A percentile compares a stretch with the other conserved stretches of the same genome.
phyloP scores from a whole-genome alignment of 2,113 vertebrate species.

The Rostratula benghalensis region DNA sequence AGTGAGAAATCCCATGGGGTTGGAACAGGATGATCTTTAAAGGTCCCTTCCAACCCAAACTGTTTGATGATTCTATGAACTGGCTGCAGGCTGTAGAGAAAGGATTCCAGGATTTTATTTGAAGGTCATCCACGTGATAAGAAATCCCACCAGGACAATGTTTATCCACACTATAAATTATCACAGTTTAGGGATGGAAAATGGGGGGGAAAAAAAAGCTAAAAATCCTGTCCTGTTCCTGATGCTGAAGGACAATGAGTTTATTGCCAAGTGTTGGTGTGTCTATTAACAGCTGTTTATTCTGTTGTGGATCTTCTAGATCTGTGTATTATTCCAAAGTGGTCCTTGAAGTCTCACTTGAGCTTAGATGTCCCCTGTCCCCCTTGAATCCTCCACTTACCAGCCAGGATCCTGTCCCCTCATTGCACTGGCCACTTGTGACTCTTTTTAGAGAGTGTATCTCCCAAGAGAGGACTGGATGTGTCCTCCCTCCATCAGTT shows the following conservation, averaged over 20 bases:
- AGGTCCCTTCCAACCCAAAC: too few relatives aligned
- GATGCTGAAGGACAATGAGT: background rate
- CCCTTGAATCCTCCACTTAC: background rate
- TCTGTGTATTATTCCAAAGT: background rate
- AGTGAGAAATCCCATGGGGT: too few relatives aligned
- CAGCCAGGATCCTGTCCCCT: accelerated
- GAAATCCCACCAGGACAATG: background rate
- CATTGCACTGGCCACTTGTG: background rate
- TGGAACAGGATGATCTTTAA: too few relatives aligned
- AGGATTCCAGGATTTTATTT: background rate
- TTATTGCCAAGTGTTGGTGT: background rate
- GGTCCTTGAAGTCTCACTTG: background rate
- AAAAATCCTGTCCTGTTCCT: background rate
- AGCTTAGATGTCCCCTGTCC: background rate
- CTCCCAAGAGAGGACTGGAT: background rate
- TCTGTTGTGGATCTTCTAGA: background rate
- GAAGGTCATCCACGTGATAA: background rate
- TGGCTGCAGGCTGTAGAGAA: background rate
- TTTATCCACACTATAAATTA: background rate
- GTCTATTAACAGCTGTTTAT: background rate
- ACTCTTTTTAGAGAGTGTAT: background rate
- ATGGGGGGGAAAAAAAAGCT: background rate
- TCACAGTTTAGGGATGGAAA: background rate
- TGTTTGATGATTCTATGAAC: background rate
- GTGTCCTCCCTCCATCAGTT: background rate